Conservation (phyloP, 2,113 vertebrate species). For the Cacatua alba region DNA sequence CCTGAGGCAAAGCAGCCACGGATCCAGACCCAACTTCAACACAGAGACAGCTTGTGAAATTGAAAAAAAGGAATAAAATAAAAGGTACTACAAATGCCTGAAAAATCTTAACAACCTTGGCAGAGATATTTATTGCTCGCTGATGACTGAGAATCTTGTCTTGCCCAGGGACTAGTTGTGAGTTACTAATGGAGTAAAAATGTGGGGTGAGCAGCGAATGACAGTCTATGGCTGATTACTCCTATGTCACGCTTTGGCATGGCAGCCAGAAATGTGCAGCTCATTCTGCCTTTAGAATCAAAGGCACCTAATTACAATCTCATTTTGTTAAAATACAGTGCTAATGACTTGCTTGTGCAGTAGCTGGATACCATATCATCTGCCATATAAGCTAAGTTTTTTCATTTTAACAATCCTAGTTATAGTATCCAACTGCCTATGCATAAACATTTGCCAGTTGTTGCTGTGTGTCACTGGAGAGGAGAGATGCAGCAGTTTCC, state of each 20-base stretch:
- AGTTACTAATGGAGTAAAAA: constrained; percentile 41
- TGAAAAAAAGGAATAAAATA: background rate
- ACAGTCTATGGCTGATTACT: constrained; percentile 20
- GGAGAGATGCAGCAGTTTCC: background rate
- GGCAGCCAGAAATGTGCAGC: constrained; percentile 58
- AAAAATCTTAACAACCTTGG: constrained; percentile 24
- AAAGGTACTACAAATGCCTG: background rate
- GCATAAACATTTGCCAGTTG: background rate
- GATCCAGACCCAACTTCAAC: background rate
- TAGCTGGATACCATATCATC: constrained; percentile 28
- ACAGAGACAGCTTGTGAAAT: background rate
- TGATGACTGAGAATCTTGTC: background rate
- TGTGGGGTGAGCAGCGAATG: background rate
- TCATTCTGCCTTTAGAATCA: constrained; percentile 44
- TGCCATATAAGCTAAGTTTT: background rate
- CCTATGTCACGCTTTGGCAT: constrained; percentile 26
- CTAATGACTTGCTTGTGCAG: constrained; percentile 48
- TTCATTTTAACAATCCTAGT: background rate
- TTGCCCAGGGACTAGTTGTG: background rate
- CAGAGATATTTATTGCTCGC: constrained; percentile 8
- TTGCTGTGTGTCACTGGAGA: background rate
- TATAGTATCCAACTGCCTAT: background rate
- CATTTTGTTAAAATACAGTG: constrained; percentile 36
- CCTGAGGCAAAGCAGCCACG: background rate
- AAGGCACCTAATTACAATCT: constrained; percentile 57